Base-by-base conservation (phyloP, 2,888 invertebrate genomes). In the Coleophora flavipennella region DNA sequence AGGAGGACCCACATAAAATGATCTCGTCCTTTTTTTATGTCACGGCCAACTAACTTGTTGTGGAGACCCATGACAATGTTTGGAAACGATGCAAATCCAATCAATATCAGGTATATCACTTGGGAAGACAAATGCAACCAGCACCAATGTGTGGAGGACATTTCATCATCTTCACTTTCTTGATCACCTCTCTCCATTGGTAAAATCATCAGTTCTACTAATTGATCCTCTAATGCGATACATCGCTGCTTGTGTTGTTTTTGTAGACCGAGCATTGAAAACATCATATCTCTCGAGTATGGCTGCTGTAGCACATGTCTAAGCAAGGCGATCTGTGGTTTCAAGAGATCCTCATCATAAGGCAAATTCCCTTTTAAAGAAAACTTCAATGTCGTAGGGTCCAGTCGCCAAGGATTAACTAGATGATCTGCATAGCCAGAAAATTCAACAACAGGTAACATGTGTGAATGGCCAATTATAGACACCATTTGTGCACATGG, bases 1-100 rank as follows among this genome's bases (percentile, higher is more conserved):
- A 99, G 81, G 12, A 99, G 81, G 13, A 97, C 94, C 98, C 99
- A 99, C 98, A 99, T 99, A n/a, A 99, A 83, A 59, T 99, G 97
- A 75, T 98, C 98, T 35, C 99, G 86, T 0, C 97, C 97, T 71
- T 95, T 94, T 44, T 92, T 88, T 64, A 96, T 85, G 60, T 95
- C 94, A 50, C 92, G 87, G 7, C 91, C 91, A 33, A 91, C 88
- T 29, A 95, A 72, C 83, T 93, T 95, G 42, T 93, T 92, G 67
- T 96, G 94, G 27, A 98, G 85, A 0, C 94, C 92, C 83, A 93
- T 89, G 0, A 98, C 95, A 62, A 98, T 94, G 61, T 94, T 95
- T 27, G 95, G 94, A 63, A 98, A 98, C 48, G 92, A 93, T 1
- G 96, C 95, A 73, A 96, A 96, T 63, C 97, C 96, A 67, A 96